Evolutionary conservation across 2,888 invertebrate genomes (phyloP).

Genomic region (Camponotus fellah): DNA sequence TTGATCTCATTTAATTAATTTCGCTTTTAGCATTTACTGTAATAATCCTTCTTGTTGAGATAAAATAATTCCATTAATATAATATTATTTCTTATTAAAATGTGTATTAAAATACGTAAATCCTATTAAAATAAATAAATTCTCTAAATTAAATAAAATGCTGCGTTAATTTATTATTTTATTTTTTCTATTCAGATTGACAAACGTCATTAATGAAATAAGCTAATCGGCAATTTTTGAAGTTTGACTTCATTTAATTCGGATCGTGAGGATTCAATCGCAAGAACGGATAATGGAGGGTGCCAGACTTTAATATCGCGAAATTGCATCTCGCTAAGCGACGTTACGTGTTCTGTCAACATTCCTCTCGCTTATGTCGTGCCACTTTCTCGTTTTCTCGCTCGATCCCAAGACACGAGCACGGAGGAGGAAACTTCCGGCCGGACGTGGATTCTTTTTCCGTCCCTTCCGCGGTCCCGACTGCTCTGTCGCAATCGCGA

Average conservation of each 20-base stretch:
- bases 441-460: conserved; percentile 63
- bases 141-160: conserved; percentile 2
- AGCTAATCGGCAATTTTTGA: not conserved
- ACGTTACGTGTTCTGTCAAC: conserved; percentile 38
- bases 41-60: not conserved
- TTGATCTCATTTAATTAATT: not conserved
- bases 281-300: not conserved
- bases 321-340: conserved; percentile 23
- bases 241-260: not conserved
- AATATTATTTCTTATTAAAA: not conserved
- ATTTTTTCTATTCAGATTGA: not conserved
- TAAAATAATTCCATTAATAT: not conserved
- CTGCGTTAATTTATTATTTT: not conserved
- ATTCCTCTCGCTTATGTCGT: conserved; percentile 6
- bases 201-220: not conserved
- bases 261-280: conserved; percentile 10
- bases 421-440: conserved; percentile 50
- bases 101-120: not conserved
- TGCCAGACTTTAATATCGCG: conserved; percentile 39
- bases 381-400: not conserved
- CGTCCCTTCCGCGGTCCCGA: conserved; percentile 26
- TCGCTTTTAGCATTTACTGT: not conserved
- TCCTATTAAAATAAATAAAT: not conserved
- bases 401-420: conserved; percentile 31
- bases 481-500: conserved; percentile 39